Percentiles rank a stretch among this genome's conserved stretches.
Evolutionary conservation across 1,140 invertebrate species (phyloP).

Genomic region (Lordiphosa collinella): DNA sequence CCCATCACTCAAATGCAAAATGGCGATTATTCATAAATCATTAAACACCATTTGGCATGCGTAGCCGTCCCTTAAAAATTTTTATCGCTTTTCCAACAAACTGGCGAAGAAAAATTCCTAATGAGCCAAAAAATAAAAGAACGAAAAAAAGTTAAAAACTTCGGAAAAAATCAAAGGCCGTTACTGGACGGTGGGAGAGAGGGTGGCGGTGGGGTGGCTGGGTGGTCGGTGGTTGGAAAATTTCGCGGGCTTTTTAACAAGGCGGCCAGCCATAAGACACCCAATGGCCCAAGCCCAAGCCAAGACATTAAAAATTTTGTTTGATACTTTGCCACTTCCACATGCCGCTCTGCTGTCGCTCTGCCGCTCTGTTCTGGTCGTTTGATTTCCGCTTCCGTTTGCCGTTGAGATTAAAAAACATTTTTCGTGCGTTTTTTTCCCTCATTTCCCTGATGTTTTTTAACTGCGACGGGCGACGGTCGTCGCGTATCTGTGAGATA

Average conservation of each 20-base stretch:
- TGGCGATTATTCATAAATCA: conserved; percentile 80
- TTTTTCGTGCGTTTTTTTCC: conserved; percentile 71
- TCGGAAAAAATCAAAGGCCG: conserved; percentile 73
- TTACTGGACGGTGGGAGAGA: conserved; percentile 9
- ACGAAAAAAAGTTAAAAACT: conserved; percentile 64
- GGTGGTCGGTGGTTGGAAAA: conserved; percentile 17
- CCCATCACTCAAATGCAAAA: conserved; percentile 73
- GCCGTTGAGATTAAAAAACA: conserved; percentile 79
- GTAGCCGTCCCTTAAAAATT: conserved; percentile 45
- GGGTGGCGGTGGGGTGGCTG: neutral
- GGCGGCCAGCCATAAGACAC: conserved; percentile 60
- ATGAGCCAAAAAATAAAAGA: conserved; percentile 62
- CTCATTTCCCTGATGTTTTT: conserved; percentile 65
- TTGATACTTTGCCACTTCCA: conserved; percentile 59
- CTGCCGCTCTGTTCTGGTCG: conserved; percentile 73
- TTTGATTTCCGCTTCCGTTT: conserved; percentile 79
- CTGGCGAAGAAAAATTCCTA: conserved; percentile 67
- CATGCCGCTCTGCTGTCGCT: conserved; percentile 9
- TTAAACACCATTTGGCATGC: conserved; percentile 79
- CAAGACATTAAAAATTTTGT: conserved; percentile 80
- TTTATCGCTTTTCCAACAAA: conserved; percentile 76
- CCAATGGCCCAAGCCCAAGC: conserved; percentile 16
- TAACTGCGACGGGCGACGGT: conserved; percentile 23
- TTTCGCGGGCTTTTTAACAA: conserved; percentile 74
- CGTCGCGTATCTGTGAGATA: conserved; percentile 68